Percentiles rank a stretch among this genome's conserved stretches.
These are phyloP conservation scores for Dolichomitus sp. DNA, from an alignment of 2,888 invertebrate species.

Conservation along the genomic window DNA sequence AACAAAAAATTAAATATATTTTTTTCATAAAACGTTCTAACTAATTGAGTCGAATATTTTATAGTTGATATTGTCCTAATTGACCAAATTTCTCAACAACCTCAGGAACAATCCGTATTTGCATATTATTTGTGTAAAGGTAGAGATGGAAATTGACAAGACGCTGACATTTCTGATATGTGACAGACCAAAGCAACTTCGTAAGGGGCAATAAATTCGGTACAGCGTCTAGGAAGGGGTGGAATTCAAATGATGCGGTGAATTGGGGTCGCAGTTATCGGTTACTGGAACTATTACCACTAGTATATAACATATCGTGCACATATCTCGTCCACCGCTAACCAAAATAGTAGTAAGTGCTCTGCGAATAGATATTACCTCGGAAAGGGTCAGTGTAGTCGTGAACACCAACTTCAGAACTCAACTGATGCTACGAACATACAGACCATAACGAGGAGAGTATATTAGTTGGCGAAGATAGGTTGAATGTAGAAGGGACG, in stretches of 20 bases:
- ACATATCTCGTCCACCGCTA: background rate
- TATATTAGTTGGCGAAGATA: conserved; percentile 6
- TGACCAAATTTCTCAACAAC: background rate
- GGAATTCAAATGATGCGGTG: conserved; percentile 6
- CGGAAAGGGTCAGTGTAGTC: background rate
- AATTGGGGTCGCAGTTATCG: conserved; percentile 27
- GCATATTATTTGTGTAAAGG: background rate
- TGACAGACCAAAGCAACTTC: background rate
- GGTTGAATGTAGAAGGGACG: background rate
- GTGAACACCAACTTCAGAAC: background rate
- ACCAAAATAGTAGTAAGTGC: conserved; percentile 17
- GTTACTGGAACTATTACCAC: conserved; percentile 1
- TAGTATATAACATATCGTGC: background rate
- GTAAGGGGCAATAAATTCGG: background rate
- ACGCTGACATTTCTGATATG: background rate
- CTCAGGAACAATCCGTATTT: background rate
- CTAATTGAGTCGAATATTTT: no score
- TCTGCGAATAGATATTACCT: background rate
- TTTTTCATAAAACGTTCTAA: no score
- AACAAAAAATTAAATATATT: no score
- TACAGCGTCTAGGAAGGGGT: no score
- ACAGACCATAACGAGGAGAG: conserved; percentile 11
- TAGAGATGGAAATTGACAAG: background rate
- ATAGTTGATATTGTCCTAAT: background rate
- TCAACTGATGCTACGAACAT: background rate